Percentiles rank a stretch among this genome's conserved stretches.
Evolutionary conservation across 1,140 invertebrate genomes (phyloP).

Genomic region (Trichonephila inaurata): DNA sequence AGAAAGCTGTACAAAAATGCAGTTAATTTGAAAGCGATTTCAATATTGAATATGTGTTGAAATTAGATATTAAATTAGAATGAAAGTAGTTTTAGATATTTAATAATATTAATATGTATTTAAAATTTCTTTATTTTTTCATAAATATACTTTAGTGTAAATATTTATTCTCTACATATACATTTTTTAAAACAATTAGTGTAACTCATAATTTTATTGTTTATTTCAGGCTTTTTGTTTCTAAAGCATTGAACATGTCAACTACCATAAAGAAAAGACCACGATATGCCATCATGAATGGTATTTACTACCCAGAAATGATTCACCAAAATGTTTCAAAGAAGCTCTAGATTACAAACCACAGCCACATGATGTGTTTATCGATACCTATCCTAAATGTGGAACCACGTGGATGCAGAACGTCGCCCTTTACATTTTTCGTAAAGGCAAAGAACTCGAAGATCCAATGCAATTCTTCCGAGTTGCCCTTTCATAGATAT

Average conservation of each 20-base stretch:
- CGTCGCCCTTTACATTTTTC: constrained; percentile 67
- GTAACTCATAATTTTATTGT: background rate
- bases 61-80: too few relatives aligned
- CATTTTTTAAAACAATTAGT: too few relatives aligned
- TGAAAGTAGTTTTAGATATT: too few relatives aligned
- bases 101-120: too few relatives aligned
- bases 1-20: too few relatives aligned
- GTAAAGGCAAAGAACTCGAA: constrained; percentile 28
- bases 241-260: too few relatives aligned
- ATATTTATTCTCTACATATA: too few relatives aligned
- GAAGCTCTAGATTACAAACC: constrained; percentile 76
- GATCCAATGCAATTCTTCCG: background rate
- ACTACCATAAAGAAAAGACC: background rate
- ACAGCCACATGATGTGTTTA: constrained; percentile 72
- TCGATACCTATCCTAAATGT: constrained; percentile 77
- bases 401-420: constrained; percentile 81
- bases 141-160: too few relatives aligned
- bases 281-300: background rate
- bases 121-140: too few relatives aligned
- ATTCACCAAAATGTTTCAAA: constrained; percentile 56
- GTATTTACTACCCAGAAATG: background rate
- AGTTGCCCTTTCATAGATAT: constrained; percentile 67
- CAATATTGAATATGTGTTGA: too few relatives aligned
- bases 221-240: background rate
- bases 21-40: too few relatives aligned